Base-by-base conservation (phyloP, 1,140 invertebrate species). In the Sarcophaga peregrina region DNA sequence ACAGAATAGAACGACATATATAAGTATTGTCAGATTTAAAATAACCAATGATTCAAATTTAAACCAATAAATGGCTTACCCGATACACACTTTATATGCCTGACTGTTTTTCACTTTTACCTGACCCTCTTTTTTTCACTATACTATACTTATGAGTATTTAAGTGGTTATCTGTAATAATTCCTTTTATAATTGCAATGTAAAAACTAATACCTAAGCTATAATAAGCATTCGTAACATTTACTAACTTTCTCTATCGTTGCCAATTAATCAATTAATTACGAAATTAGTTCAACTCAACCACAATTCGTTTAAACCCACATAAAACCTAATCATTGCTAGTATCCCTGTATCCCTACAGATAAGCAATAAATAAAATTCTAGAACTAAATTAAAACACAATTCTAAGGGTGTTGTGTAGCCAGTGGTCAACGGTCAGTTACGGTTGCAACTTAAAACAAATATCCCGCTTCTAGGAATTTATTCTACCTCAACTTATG, bases 191-290 rank as follows among this genome's bases (percentile, higher is more conserved):
- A 37, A 37, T 37, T 37, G 25, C 25, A 37, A 37, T 37, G 4
- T 37, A 37, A 37, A 37, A 37, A 37, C 4, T 37, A 37, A 37
- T 37, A 37, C 25, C 25, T 37, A 37, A 37, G 4, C 25, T 37
- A 37, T 37, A 2, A 37, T 37, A 37, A 1, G 25, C 25, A 37
- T 1, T 2, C 25, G 4, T 37, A 37, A 37, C 4, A 58, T 2
- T n/a, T 6, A 58, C 54, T n/a, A 58, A 58, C 54, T 68, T 68
- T 68, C 20, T 68, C 62, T 68, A 68, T 68, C 62, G 10, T 68
- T 68, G 6, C n/a, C 62, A 68, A 68, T 68, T 68, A 68, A 68
- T 68, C 62, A 68, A 68, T 68, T 68, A 68, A 68, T 68, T 68
- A 68, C 62, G 10, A 68, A 68, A 58, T 58, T 58, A 58, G 54